phyloP scores from a whole-genome alignment of 2,113 vertebrate species.

The Lampris megalopsis region DNA sequence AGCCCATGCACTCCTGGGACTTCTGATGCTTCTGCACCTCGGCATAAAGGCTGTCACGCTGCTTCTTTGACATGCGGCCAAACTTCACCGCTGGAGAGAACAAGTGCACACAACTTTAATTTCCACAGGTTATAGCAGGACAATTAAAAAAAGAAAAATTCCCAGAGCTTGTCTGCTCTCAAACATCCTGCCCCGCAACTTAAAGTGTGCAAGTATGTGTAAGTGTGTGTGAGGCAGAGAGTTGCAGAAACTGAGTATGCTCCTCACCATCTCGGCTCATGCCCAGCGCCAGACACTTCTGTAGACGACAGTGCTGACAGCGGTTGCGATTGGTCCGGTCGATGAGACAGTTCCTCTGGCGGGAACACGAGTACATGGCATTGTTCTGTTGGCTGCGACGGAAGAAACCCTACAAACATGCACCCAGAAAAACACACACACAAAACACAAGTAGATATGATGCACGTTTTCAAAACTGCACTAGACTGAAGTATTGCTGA shows the following conservation, averaged over 20 bases:
- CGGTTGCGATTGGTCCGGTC: constrained; percentile 94
- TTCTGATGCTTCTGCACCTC: constrained; percentile 95
- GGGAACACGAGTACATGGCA: constrained; percentile 92
- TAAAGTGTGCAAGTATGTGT: not conserved
- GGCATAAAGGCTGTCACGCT: constrained; percentile 92
- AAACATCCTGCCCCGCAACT: too few relatives aligned
- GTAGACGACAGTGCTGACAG: constrained; percentile 89
- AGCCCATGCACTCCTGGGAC: constrained; percentile 82
- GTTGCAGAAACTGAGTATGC: not conserved
- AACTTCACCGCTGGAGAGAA: constrained; percentile 89
- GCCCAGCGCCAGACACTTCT: constrained; percentile 89
- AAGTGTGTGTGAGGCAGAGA: not conserved
- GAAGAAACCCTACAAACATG: constrained; percentile 87
- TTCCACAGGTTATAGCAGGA: not conserved
- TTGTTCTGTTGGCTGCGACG: constrained; percentile 95
- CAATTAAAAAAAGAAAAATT: not conserved
- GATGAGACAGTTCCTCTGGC: constrained; percentile 92
- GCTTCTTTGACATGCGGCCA: constrained; percentile 95
- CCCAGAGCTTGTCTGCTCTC: too few relatives aligned
- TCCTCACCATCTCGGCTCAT: constrained; percentile 94
- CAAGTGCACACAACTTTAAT: not conserved
- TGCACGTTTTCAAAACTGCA: not conserved
- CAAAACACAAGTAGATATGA: not conserved
- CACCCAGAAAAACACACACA: constrained; percentile 1
- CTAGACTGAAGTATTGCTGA: not conserved